Conservation (phyloP, 1,140 invertebrate genomes). For the Magallana gigas region DNA sequence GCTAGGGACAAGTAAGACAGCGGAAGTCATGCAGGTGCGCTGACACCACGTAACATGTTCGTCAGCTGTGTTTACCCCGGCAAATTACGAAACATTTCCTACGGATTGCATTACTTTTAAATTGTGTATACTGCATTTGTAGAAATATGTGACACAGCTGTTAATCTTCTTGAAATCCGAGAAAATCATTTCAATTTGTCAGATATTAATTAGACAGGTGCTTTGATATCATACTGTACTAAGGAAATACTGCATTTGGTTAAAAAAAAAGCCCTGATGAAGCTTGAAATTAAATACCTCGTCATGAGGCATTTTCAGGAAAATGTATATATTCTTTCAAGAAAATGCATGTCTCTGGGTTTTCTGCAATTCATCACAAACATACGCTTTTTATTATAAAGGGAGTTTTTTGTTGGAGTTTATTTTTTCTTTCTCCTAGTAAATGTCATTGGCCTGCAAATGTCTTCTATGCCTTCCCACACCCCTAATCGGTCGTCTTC, state of each 20-base stretch:
- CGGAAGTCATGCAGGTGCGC: not conserved
- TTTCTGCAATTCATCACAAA: not conserved
- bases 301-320: not conserved
- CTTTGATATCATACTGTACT: not conserved
- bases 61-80: not conserved
- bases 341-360: not conserved
- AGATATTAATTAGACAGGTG: slow-evolving; percentile 18
- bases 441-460: slow-evolving; percentile 15
- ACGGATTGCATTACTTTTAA: not conserved
- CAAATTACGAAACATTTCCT: not conserved
- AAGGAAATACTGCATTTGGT: not conserved
- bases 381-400: not conserved
- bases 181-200: not conserved
- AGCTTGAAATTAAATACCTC: no score
- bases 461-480: slow-evolving; percentile 8
- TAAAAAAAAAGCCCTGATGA: no score
- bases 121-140: not conserved
- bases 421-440: not conserved
- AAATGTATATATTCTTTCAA: not conserved
- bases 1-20: not conserved
- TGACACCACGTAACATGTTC: not conserved
- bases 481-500: not conserved
- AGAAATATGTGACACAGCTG: not conserved
- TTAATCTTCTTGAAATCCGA: not conserved
- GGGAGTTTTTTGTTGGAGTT: not conserved